These are phyloP conservation scores for Rhinichthys osculus DNA, from an alignment of 2,797 vertebrate genomes.

Conservation along the genomic window DNA sequence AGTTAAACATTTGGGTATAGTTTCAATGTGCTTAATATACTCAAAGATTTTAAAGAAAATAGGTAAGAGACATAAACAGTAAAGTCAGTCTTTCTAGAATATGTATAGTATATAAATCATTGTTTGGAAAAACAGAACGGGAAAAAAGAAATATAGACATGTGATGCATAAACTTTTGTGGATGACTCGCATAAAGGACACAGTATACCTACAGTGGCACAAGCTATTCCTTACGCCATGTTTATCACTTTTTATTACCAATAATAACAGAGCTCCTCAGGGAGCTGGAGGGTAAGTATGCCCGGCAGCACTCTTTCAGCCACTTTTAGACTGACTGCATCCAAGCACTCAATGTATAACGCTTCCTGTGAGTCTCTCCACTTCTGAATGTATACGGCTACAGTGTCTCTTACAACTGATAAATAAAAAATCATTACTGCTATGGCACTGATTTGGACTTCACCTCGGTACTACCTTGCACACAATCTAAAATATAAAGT, in stretches of 20 bases:
- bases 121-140: constrained; percentile 51
- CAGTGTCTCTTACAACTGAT: constrained; percentile 59
- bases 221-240: constrained; percentile 70
- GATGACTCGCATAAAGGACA: constrained; percentile 59
- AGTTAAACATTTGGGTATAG: not conserved
- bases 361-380: not conserved
- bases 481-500: not conserved
- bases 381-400: not conserved
- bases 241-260: constrained; percentile 83
- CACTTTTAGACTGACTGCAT: constrained; percentile 66
- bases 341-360: constrained; percentile 44
- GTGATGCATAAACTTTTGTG: constrained; percentile 58
- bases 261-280: constrained; percentile 82
- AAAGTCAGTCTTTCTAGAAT: constrained; percentile 7
- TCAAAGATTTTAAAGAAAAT: not conserved
- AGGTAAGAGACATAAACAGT: too few species aligned
- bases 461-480: not conserved
- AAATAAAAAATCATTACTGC: constrained; percentile 61
- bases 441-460: constrained; percentile 29
- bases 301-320: constrained; percentile 74
- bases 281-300: constrained; percentile 81
- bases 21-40: not conserved
- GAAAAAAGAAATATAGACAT: constrained; percentile 50
- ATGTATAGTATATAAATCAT: constrained; percentile 54
- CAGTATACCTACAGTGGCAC: constrained; percentile 61